Evolutionary conservation across 1,140 invertebrate species (phyloP), one percentile per base, ranked within the genome.

Genomic region (Zeugodacus cucurbitae): DNA sequence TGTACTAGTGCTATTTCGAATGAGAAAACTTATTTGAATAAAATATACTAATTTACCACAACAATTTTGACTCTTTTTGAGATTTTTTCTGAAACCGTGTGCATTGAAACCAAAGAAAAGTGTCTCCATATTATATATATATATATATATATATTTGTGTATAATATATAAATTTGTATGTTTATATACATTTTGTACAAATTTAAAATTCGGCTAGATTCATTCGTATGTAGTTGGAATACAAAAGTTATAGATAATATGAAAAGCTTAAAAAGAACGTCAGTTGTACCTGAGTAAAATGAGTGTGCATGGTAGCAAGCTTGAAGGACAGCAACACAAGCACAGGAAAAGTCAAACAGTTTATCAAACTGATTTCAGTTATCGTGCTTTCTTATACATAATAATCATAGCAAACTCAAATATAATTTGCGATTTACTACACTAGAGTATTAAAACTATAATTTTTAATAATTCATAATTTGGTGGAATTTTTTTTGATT

Each of bases 291-390:
- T 22, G 41, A 41, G 20, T 74, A 14, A 41, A 17, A 8, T 74
- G 70, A 22, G 29, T 41, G 37, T n/a, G n/a, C 74, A 82, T 29
- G n/a, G 17, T 6, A 74, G 67, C 67, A 74, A 74, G 67, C 67
- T 74, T 74, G 67, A 74, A 74, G 67, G 67, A 82, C 26, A 82
- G 74, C 74, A 82, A 82, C 41, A 82, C 74, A 82, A 82, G 74
- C 74, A 82, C 26, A 82, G 74, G 74, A 82, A 82, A 82, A 82
- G 74, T 82, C 74, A 82, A 82, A 82, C 74, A 82, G 74, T 82
- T 82, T 82, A 82, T 48, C 41, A 82, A 48, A 82, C 74, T 82
- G 74, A 82, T 82, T 82, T 82, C 74, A 34, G n/a, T 82, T 82
- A 48, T 82, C 74, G 74, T 82, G 74, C 41, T 82, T 48, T 82